phyloP scores from a whole-genome alignment of 2,113 vertebrate species.

The Rhabdomys dilectus region DNA sequence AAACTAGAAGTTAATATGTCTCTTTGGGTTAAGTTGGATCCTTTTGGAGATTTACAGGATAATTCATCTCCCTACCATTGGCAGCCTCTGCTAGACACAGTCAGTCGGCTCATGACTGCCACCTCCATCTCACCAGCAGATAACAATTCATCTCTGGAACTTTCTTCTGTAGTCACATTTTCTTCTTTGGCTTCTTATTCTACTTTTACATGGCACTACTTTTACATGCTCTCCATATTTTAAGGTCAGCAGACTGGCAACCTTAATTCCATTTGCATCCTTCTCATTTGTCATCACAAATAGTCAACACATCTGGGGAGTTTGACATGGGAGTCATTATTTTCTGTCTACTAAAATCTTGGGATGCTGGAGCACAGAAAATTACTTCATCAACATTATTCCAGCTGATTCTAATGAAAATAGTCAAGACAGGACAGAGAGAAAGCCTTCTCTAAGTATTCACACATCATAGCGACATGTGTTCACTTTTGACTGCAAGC shows the following conservation, averaged over 20 bases:
- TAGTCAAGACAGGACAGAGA: not conserved
- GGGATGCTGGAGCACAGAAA: not conserved
- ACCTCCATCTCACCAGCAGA: not conserved
- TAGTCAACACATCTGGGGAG: not conserved
- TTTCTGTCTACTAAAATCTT: not conserved
- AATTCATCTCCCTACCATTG: not conserved
- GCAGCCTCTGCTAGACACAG: not conserved
- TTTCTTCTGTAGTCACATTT: not conserved
- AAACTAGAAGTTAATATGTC: not conserved
- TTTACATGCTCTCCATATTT: not conserved
- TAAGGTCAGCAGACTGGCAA: not conserved
- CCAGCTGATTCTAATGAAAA: conserved; percentile 21
- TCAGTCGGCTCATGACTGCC: not conserved
- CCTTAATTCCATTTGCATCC: not conserved
- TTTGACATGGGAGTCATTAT: not conserved
- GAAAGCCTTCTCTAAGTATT: not conserved
- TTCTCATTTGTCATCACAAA: not conserved
- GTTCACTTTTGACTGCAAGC: conserved; percentile 20
- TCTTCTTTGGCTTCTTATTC: not conserved
- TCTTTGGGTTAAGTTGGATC: not conserved
- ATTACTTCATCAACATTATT: not conserved
- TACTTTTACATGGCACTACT: not conserved
- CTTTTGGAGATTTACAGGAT: not conserved
- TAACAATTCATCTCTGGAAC: not conserved
- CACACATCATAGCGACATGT: not conserved